These are phyloP conservation scores for Lucifuga dentata DNA, from an alignment of 2,113 vertebrate species.

Conservation along the genomic window DNA sequence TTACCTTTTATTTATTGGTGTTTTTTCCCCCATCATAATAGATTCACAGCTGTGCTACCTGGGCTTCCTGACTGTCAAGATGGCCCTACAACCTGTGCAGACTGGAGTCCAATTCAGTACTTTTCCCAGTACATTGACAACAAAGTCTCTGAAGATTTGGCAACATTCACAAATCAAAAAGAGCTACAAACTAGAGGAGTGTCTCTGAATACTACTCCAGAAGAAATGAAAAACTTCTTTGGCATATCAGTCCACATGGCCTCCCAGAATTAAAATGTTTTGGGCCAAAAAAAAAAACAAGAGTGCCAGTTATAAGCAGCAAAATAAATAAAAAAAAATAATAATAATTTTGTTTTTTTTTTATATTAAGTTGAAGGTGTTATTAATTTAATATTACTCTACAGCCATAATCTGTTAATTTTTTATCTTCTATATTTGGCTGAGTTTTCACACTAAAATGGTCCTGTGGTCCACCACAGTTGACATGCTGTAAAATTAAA, in stretches of 20 bases:
- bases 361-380: too few species aligned
- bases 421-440: too few species aligned
- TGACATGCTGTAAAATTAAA: too few species aligned
- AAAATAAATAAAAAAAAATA: too few species aligned
- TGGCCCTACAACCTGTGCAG: neutral
- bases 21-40: neutral
- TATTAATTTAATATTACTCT: too few species aligned
- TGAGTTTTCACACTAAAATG: too few species aligned
- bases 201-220: constrained; percentile 32
- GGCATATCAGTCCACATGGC: too few species aligned
- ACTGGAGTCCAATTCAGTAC: constrained; percentile 39
- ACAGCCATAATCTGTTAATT: too few species aligned
- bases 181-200: constrained; percentile 32
- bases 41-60: constrained; percentile 3
- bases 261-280: constrained; percentile 45
- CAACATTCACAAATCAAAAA: constrained; percentile 27
- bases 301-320: constrained; percentile 10
- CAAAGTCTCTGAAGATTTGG: constrained; percentile 22
- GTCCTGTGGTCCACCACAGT: too few species aligned
- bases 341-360: too few species aligned
- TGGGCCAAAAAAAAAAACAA: constrained; percentile 36
- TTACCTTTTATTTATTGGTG: neutral
- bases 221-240: constrained; percentile 45
- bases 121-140: constrained; percentile 46
- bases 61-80: constrained; percentile 6